Percentiles rank a stretch among this genome's conserved stretches.
phyloP scores from a whole-genome alignment of 1,140 invertebrate species.

The Octopus sinensis region DNA sequence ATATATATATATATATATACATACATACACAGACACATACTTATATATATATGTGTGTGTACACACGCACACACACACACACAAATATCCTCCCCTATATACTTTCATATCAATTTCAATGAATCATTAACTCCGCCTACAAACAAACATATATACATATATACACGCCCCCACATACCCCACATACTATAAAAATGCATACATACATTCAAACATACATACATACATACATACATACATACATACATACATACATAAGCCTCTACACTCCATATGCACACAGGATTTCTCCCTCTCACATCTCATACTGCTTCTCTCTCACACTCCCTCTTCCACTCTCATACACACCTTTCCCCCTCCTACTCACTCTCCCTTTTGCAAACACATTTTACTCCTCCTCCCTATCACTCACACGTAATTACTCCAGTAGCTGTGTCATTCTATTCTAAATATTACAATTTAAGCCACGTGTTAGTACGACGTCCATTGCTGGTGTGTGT shows the following conservation, averaged over 20 bases:
- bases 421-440: too few relatives aligned
- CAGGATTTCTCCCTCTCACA: neutral
- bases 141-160: neutral
- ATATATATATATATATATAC: neutral
- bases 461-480: too few relatives aligned
- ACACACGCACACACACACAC: neutral
- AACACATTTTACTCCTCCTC: too few relatives aligned
- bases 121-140: neutral
- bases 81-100: neutral
- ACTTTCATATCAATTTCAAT: neutral
- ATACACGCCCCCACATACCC: too few relatives aligned
- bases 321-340: too few relatives aligned
- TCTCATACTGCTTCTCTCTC: too few relatives aligned
- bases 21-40: neutral
- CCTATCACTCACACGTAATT: too few relatives aligned
- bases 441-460: neutral
- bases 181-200: too few relatives aligned
- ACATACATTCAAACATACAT: neutral
- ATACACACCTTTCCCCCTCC: too few relatives aligned
- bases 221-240: neutral
- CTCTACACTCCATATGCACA: neutral
- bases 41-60: neutral
- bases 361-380: too few relatives aligned
- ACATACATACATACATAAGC: neutral
- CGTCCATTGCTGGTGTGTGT: too few relatives aligned